Evolutionary conservation across 2,113 vertebrate species (phyloP).

Genomic region (Phodopus roborovskii): DNA sequence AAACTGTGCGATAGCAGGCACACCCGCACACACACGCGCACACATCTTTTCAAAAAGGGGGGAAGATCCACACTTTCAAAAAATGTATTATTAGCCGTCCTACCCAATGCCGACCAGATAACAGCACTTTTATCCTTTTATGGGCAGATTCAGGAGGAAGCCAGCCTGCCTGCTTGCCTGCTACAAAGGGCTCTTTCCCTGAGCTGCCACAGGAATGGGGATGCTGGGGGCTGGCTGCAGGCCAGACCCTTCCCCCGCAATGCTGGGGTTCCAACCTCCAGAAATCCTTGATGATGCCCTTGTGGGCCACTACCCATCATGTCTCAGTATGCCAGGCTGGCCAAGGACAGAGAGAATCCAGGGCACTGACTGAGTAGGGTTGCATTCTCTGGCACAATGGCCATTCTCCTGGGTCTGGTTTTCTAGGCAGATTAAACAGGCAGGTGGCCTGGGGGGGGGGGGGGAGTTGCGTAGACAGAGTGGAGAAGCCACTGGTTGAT

Average conservation of each 20-base stretch:
- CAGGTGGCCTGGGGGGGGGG: slow-evolving; percentile 33
- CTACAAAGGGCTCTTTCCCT: slow-evolving; percentile 52
- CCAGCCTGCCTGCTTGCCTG: slow-evolving; percentile 54
- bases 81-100: slow-evolving; percentile 74
- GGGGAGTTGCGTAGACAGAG: slow-evolving; percentile 31
- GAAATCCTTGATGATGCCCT: not conserved
- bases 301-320: slow-evolving; percentile 43
- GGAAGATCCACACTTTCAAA: slow-evolving; percentile 66
- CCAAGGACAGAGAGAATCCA: not conserved
- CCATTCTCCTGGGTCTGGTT: not conserved
- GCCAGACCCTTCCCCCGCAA: slow-evolving; percentile 37
- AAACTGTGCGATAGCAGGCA: not conserved
- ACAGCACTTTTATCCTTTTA: slow-evolving; percentile 87
- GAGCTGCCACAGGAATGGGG: slow-evolving; percentile 53
- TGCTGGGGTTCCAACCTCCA: not conserved
- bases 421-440: slow-evolving; percentile 53
- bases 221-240: slow-evolving; percentile 27
- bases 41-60: slow-evolving; percentile 59
- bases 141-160: slow-evolving; percentile 86
- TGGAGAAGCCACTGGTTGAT: slow-evolving; percentile 61
- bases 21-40: not conserved
- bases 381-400: slow-evolving; percentile 62
- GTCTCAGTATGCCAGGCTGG: slow-evolving; percentile 39
- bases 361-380: slow-evolving; percentile 28
- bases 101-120: slow-evolving; percentile 79